Conservation (phyloP, 2,113 vertebrate species). For the Burhinus bistriatus region DNA sequence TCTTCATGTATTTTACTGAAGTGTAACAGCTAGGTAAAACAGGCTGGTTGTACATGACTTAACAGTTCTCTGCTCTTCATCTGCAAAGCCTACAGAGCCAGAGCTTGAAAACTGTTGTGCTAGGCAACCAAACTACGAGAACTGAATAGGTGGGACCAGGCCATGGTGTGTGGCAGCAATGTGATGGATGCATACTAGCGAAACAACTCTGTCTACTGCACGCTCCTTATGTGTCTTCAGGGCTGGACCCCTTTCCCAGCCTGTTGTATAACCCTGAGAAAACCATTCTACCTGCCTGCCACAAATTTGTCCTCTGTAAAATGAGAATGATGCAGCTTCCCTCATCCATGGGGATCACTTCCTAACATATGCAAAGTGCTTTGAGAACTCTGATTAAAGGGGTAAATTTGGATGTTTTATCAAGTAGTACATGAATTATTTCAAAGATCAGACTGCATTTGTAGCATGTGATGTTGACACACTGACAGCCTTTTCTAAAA, state of each 20-base stretch:
- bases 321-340: background rate
- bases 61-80: background rate
- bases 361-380: background rate
- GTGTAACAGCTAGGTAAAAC: background rate
- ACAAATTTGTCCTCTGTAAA: background rate
- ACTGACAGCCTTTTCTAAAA: background rate
- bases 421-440: background rate
- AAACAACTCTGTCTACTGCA: background rate
- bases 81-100: background rate
- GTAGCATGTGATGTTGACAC: background rate
- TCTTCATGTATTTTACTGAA: background rate
- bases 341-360: background rate
- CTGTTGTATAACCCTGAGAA: background rate
- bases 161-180: background rate
- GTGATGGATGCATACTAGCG: background rate
- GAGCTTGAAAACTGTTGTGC: background rate
- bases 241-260: background rate
- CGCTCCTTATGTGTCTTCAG: rapidly evolving
- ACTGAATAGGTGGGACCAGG: background rate
- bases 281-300: background rate
- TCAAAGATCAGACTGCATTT: background rate
- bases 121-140: background rate
- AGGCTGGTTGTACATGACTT: background rate
- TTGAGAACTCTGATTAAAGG: background rate
- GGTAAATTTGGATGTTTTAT: background rate